These are phyloP conservation scores for Macaria notata DNA, from an alignment of 2,888 invertebrate genomes.

Conservation along the genomic window DNA sequence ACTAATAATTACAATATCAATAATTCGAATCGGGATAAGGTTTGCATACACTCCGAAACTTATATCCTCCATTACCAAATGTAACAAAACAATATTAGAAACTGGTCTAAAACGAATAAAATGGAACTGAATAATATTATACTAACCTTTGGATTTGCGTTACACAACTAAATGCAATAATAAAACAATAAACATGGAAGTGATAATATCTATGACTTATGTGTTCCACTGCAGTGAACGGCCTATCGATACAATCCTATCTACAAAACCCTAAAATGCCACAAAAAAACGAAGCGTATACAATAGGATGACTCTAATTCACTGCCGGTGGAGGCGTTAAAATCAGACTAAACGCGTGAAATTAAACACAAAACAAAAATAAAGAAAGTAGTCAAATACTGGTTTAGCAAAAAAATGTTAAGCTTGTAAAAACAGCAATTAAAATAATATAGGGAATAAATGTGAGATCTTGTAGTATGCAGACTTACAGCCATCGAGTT, in stretches of 20 bases:
- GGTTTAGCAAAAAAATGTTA: conserved; percentile 79
- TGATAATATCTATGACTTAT: conserved; percentile 74
- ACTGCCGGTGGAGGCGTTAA: conserved; percentile 68
- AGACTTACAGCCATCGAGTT: conserved; percentile 81
- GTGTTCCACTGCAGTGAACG: conserved; percentile 67
- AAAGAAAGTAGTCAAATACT: conserved; percentile 80
- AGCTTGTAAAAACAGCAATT: conserved; percentile 81
- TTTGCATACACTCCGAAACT: conserved; percentile 43
- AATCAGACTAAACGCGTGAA: conserved; percentile 77
- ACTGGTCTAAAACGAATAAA: conserved; percentile 55
- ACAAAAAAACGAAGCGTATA: conserved; percentile 60
- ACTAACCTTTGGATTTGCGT: conserved; percentile 82
- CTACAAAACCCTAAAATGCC: conserved; percentile 58
- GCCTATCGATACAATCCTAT: conserved; percentile 35
- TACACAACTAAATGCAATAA: conserved; percentile 81
- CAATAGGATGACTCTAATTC: conserved; percentile 57
- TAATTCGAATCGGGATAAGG: conserved; percentile 22
- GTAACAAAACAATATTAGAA: conserved; percentile 45
- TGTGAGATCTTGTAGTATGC: conserved; percentile 82
- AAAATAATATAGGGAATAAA: conserved; percentile 81
- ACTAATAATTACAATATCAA: conserved; percentile 15
- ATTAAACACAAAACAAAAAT: conserved; percentile 68
- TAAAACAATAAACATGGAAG: conserved; percentile 68
- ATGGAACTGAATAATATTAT: conserved; percentile 59
- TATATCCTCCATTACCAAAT: conserved; percentile 54